Evolutionary conservation across 2,797 vertebrate species (phyloP).

Genomic region (Phyllotis vaccarum): DNA sequence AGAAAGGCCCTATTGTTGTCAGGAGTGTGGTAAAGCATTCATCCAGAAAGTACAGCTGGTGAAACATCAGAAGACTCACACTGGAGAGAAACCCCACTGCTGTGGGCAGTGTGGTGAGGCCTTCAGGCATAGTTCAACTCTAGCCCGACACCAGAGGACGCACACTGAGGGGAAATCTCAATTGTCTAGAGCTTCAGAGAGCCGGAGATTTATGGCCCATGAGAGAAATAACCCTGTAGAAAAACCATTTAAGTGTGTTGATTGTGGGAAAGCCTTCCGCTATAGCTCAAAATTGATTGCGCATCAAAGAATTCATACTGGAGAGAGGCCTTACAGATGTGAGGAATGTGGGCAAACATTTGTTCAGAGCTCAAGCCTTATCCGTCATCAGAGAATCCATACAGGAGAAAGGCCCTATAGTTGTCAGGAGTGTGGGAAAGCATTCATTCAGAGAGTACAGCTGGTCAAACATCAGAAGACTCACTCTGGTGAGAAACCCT

Average conservation of each 20-base stretch:
- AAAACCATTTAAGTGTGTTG: constrained; percentile 77
- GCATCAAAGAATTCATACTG: constrained; percentile 85
- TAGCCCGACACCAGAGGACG: constrained; percentile 82
- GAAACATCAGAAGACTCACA: no score
- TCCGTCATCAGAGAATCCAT: constrained; percentile 85
- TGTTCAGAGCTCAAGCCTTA: constrained; percentile 85
- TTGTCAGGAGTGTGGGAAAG: constrained; percentile 83
- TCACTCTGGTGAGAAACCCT: constrained; percentile 84
- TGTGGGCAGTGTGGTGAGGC: constrained; percentile 83
- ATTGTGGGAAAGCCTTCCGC: constrained; percentile 83
- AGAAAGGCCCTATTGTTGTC: constrained; percentile 82
- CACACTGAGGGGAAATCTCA: constrained; percentile 67
- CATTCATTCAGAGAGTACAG: constrained; percentile 84
- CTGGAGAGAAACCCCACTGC: constrained; percentile 81
- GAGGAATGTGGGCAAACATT: constrained; percentile 84
- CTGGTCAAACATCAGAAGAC: constrained; percentile 82
- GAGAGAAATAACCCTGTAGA: no score
- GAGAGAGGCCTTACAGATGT: constrained; percentile 84
- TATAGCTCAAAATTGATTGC: constrained; percentile 83
- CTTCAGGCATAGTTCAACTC: constrained; percentile 84
- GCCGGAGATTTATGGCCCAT: not conserved
- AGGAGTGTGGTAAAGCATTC: constrained; percentile 84
- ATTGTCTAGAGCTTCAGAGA: constrained; percentile 22
- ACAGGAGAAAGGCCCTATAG: constrained; percentile 83
- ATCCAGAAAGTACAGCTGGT: no score